phyloP scores from a whole-genome alignment of 2,113 vertebrate genomes.

The Potamarius usumacintae region DNA sequence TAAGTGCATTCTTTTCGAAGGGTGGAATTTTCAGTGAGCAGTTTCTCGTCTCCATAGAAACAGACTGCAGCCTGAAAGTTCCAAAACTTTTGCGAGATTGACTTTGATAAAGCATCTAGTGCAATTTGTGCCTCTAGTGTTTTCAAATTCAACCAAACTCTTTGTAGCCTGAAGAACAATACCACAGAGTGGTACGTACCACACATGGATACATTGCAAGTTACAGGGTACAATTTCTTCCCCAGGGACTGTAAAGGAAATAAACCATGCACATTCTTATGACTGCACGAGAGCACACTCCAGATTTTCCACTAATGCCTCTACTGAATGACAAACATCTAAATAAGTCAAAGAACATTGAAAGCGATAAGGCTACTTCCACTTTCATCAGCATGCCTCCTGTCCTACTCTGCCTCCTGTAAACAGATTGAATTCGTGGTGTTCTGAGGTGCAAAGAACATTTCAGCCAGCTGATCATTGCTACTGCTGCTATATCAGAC shows the following conservation, averaged over 20 bases:
- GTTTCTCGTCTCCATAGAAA: conserved; percentile 14
- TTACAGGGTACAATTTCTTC: background rate
- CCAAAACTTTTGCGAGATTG: background rate
- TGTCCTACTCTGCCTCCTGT: background rate
- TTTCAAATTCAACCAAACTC: conserved; percentile 3
- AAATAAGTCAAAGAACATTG: background rate
- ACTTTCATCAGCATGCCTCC: conserved; percentile 4
- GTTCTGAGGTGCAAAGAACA: background rate
- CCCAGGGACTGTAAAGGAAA: background rate
- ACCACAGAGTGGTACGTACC: background rate
- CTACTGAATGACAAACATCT: background rate
- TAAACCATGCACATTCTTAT: background rate
- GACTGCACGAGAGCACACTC: background rate
- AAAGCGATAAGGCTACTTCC: background rate
- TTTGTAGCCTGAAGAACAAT: background rate
- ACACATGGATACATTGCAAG: background rate
- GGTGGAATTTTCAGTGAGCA: background rate
- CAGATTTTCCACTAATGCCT: background rate
- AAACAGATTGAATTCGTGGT: conserved; percentile 1
- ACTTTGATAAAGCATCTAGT: conserved; percentile 8
- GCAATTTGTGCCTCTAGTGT: background rate
- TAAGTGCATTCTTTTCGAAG: background rate
- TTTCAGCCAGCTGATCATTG: conserved; percentile 46
- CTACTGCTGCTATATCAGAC: conserved; percentile 37
- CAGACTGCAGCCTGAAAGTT: background rate